These are phyloP conservation scores for Latrodectus geometricus DNA, from an alignment of 1,140 invertebrate genomes.

Conservation along the genomic window DNA sequence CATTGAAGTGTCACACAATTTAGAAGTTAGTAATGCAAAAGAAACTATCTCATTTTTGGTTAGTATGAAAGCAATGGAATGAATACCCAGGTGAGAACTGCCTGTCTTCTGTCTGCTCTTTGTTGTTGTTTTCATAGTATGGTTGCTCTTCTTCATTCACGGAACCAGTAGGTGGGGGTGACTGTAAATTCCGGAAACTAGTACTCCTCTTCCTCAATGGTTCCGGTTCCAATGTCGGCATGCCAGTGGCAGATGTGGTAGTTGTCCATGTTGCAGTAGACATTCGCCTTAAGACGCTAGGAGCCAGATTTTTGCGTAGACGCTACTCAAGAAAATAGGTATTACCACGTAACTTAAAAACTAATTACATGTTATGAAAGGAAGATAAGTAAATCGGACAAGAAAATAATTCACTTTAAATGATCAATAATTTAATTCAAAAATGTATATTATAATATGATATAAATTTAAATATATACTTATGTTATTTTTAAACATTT, in stretches of 20 bases:
- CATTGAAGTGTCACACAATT: too few relatives aligned
- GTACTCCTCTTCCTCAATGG: conserved; percentile 71
- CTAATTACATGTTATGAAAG: not conserved
- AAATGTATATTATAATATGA: too few relatives aligned
- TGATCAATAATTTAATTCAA: too few relatives aligned
- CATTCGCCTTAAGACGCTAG: conserved; percentile 69
- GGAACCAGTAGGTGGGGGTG: conserved; percentile 18
- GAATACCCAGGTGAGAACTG: conserved; percentile 53
- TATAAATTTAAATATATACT: too few relatives aligned
- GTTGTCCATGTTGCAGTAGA: conserved; percentile 72
- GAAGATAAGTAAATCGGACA: not conserved
- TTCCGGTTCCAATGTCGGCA: conserved; percentile 73
- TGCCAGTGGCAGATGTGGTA: conserved; percentile 74
- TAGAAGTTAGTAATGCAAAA: too few relatives aligned
- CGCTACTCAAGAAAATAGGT: conserved; percentile 33
- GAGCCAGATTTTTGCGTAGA: conserved; percentile 67
- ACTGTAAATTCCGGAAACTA: conserved; percentile 67
- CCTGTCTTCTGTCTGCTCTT: conserved; percentile 1
- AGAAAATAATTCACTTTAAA: too few relatives aligned
- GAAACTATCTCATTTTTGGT: too few relatives aligned
- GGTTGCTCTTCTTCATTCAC: not conserved
- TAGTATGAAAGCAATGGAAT: too few relatives aligned
- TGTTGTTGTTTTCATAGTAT: not conserved
- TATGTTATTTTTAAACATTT: too few relatives aligned
- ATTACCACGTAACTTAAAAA: not conserved